These are phyloP conservation scores for Aphelenchoides avenae DNA, from an alignment of 1,140 invertebrate genomes.

Conservation along the genomic window DNA sequence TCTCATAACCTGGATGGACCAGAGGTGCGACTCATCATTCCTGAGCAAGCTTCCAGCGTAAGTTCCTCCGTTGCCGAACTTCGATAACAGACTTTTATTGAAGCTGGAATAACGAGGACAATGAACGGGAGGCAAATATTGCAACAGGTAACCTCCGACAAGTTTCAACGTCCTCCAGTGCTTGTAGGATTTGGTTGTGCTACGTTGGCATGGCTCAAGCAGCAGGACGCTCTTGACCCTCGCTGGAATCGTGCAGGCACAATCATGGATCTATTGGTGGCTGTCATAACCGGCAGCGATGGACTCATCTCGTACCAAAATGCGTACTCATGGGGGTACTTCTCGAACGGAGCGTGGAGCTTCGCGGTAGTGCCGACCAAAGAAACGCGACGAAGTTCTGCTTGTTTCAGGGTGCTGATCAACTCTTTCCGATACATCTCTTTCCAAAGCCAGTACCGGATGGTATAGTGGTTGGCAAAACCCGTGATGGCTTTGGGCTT, in stretches of 20 bases:
- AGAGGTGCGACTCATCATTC: constrained; percentile 14
- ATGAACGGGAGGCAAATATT: no score
- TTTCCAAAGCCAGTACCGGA: constrained; percentile 19
- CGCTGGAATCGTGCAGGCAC: constrained; percentile 25
- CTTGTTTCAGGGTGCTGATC: constrained; percentile 7
- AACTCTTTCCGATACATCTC: constrained; percentile 17
- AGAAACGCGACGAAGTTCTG: neutral
- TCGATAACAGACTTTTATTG: no score
- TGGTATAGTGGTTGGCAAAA: constrained; percentile 14
- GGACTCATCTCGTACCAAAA: constrained; percentile 24
- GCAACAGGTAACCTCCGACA: no score
- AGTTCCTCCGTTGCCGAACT: no score
- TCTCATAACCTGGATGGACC: constrained; percentile 28
- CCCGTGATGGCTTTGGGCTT: neutral
- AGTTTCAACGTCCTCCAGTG: no score
- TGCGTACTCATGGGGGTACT: constrained; percentile 28
- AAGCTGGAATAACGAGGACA: no score
- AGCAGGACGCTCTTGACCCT: constrained; percentile 4
- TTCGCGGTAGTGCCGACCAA: constrained; percentile 10
- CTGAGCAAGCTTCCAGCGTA: constrained; percentile 20
- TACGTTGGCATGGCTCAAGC: constrained; percentile 21
- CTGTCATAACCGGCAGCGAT: neutral
- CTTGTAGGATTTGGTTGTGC: no score
- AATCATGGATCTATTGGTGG: constrained; percentile 22
- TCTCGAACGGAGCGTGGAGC: constrained; percentile 5